Conservation (phyloP, 2,797 vertebrate species). For the Sebastes wilsoni region DNA sequence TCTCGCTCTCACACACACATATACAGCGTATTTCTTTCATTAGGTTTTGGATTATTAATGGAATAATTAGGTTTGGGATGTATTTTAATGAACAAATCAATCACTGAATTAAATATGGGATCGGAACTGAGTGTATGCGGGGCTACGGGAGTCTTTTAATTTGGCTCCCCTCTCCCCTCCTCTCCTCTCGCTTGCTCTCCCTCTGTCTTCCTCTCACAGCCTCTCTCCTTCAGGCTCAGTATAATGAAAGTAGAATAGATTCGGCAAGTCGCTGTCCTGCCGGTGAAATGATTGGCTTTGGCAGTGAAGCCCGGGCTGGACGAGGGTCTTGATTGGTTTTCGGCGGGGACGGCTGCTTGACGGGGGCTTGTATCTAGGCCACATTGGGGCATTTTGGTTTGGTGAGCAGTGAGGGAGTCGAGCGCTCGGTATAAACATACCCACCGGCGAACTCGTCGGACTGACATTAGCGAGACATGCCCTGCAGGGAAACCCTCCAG, state of each 20-base stretch:
- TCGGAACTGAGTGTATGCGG: conserved; percentile 40
- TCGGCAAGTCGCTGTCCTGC: conserved; percentile 23
- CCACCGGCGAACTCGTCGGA: not conserved
- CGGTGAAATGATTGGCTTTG: conserved; percentile 49
- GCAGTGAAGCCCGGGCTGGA: conserved; percentile 3
- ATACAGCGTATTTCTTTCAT: conserved; percentile 43
- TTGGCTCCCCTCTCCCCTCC: conserved; percentile 25
- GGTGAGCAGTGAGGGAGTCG: not conserved
- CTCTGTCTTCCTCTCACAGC: conserved; percentile 14
- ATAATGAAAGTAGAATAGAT: conserved; percentile 56
- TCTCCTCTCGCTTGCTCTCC: not conserved
- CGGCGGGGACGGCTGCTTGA: not conserved
- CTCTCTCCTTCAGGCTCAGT: conserved; percentile 36
- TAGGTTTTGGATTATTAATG: conserved; percentile 76
- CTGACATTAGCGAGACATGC: conserved; percentile 20
- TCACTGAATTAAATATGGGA: conserved; percentile 76
- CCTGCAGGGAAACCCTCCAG: conserved; percentile 24
- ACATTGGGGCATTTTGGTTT: not conserved
- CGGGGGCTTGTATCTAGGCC: conserved; percentile 11
- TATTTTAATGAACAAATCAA: conserved; percentile 80
- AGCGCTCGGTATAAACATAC: conserved; percentile 14
- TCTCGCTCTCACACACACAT: not conserved
- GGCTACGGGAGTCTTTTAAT: conserved; percentile 65
- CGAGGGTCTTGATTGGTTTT: conserved; percentile 35
- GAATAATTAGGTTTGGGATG: conserved; percentile 79